Conservation (phyloP, 2,888 invertebrate species). For the Hoplodrina blanda region DNA sequence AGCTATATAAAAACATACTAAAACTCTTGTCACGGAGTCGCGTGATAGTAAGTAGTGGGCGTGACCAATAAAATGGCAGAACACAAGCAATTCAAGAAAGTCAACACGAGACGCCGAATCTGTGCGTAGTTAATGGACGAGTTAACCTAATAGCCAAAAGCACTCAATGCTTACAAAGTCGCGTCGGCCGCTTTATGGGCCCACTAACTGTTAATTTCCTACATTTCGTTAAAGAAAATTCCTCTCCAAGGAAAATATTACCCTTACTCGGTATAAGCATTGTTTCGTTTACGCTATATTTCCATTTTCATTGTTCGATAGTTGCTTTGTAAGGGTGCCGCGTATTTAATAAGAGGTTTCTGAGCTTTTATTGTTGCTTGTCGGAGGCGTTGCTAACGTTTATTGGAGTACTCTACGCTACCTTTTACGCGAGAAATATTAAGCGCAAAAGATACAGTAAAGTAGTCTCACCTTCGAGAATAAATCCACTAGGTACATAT, state of each 20-base stretch:
- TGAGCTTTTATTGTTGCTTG: conserved; percentile 64
- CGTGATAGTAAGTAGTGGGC: conserved; percentile 63
- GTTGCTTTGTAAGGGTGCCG: conserved; percentile 70
- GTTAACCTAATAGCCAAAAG: conserved; percentile 90
- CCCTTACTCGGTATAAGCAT: conserved; percentile 71
- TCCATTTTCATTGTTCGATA: conserved; percentile 75
- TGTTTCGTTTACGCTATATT: conserved; percentile 75
- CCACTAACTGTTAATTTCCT: conserved; percentile 89
- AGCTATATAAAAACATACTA: conserved; percentile 49
- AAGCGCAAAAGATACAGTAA: conserved; percentile 48
- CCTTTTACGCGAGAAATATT: conserved; percentile 56
- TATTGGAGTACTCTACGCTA: conserved; percentile 54
- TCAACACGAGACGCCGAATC: conserved; percentile 82
- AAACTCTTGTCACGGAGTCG: conserved; percentile 59
- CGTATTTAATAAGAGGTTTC: conserved; percentile 73
- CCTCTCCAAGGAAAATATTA: conserved; percentile 84
- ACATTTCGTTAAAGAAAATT: conserved; percentile 85
- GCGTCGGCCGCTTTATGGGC: conserved; percentile 85
- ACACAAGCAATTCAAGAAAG: conserved; percentile 77
- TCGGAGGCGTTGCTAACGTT: conserved; percentile 64
- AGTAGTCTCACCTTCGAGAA: conserved; percentile 29
- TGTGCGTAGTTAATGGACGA: conserved; percentile 85
- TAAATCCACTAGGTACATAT: conserved; percentile 39
- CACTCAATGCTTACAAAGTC: conserved; percentile 90
- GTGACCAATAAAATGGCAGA: conserved; percentile 66